Base-by-base conservation (phyloP, 1,140 invertebrate genomes). In the Medauroidea extradentata region DNA sequence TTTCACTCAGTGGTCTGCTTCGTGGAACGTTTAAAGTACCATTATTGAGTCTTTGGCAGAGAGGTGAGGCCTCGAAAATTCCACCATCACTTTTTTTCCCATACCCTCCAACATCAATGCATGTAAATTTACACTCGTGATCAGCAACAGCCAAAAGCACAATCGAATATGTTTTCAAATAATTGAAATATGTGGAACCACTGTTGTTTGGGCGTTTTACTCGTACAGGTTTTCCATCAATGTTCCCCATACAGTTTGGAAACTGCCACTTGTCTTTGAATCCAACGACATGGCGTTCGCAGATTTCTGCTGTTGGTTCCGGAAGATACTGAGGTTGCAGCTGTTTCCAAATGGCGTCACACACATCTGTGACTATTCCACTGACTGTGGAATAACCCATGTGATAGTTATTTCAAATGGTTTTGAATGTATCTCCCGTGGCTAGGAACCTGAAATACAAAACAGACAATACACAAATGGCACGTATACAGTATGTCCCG, bases 221-320 rank as follows among this genome's bases (percentile, higher is more conserved):
- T 27, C 63, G 57, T 24, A 78, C 53, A 59, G 79, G 74, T 61
- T 78, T 79, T 5, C 74, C 72, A 63, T 79, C 77, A 13, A 79
- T 67, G 39, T 68, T 68, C 2, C 72, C 73, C 52, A 76, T 46
- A 48, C 65, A 70, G 51, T 70, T 64, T 42, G 67, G 75, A 64
- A 77, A 77, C 53, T 69, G 53, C 65, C 69, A 74, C 49, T 34
- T 39, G 39, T 59, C 59, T 49, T 59, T 34, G 63, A 73, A 74
- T 16, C 59, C 65, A 25, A 57, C 46, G 18, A 52, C 61, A n/a
- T 16, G 34, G 24, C 18, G 1, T 57, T 57, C 24, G 34, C 55
- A 57, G 14, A 46, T 9, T 57, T 46, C 19, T 48, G 11, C 25
- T 48, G 55, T 48, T 29, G 55, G 55, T 57, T 57, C 55, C 5